Base-by-base conservation (phyloP, 92 coral and sea anemone genomes). In the Porites rus region DNA sequence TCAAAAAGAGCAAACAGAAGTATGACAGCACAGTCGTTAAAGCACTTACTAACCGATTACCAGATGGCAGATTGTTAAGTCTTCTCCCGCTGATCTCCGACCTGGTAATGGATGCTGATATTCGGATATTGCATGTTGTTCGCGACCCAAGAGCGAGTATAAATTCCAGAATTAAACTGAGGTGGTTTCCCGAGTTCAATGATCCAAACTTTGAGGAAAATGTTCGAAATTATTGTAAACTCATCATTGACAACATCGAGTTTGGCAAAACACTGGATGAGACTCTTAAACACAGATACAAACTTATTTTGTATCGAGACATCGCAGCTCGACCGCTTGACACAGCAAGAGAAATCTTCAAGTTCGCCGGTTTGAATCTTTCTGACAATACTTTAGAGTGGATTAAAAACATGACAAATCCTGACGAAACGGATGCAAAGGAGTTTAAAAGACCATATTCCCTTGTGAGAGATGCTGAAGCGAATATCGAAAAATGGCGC, bases 61-160 rank as follows among this genome's bases (percentile, higher is more conserved):
- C 79, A 21, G 19, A 25, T 21, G 9, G 25, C 18, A 61, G 43
- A 8, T 25, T 84, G 64, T 84, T 80, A 50, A 84, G 80, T 51
- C 60, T 84, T 3, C 16, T 74, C 10, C 87, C 81, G 12, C 58
- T 72, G 68, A 59, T 84, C 63, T 16, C 16, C 6, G 38, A 63
- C 74, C 72, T n/a, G 7, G 12, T 18, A 9, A 8, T 14, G n/a
- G 20, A 10, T 84, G 65, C 81, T 17, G 87, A 84, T 62, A 53
- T 84, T 17, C 72, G 87, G 0, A 20, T 84, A 25, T 56, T 84
- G 79, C 87, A 84, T 63, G 65, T 84, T 13, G 81, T 84, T 63
- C 87, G 87, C 25, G 87, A 84, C 38, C 87, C 87, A 2, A 74
- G 87, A 64, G 87, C 64, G 64, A 74, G 65, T 9, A 51, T 84